phyloP scores from a whole-genome alignment of 2,797 vertebrate genomes.

The Micropoecilia bifurca region DNA sequence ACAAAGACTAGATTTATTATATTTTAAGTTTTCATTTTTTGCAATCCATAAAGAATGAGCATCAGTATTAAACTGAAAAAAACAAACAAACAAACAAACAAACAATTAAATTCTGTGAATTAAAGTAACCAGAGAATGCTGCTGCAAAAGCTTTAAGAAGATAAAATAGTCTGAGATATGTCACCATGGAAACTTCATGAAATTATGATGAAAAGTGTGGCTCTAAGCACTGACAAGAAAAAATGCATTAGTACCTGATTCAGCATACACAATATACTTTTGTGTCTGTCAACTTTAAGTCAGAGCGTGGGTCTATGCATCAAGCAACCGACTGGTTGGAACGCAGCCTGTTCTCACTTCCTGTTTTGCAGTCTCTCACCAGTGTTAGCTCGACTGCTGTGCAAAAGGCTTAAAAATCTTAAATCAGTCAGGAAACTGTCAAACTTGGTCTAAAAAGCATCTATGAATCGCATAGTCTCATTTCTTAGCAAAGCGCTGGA shows the following conservation, averaged over 20 bases:
- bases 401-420: neutral
- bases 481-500: neutral
- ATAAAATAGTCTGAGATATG: neutral
- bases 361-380: neutral
- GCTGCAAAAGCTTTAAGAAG: neutral
- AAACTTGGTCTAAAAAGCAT: neutral
- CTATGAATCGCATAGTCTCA: neutral
- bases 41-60: neutral
- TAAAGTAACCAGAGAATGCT: neutral
- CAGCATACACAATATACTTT: neutral
- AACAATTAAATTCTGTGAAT: neutral
- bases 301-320: neutral
- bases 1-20: constrained; percentile 43
- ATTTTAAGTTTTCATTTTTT: constrained; percentile 24
- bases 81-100: neutral
- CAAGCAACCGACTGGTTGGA: neutral
- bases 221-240: neutral
- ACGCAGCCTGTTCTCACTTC: neutral
- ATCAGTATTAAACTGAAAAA: neutral
- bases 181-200: neutral
- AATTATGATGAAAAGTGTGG: constrained; percentile 4
- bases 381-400: neutral
- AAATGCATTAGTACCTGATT: constrained; percentile 1
- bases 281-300: neutral
- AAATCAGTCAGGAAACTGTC: neutral